A percentile compares a stretch with the other conserved stretches of the same genome.
These are phyloP conservation scores for Eulemur rubriventer DNA, from an alignment of 2,797 vertebrate species.

Conservation along the genomic window DNA sequence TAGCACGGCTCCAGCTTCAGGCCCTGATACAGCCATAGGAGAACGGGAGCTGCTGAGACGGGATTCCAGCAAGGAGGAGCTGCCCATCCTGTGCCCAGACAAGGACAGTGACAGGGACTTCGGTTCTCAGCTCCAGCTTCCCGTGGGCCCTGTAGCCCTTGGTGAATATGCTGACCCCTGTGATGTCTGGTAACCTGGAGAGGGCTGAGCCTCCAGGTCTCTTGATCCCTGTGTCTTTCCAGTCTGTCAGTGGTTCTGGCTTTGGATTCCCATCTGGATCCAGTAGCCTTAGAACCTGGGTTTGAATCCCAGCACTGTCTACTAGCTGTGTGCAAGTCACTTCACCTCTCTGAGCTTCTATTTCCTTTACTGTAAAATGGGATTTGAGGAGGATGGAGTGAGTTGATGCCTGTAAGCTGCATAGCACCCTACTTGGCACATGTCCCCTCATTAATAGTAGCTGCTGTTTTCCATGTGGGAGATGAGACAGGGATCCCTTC, in stretches of 20 bases:
- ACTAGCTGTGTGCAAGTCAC: not conserved
- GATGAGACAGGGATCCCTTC: not conserved
- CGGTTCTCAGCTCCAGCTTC: not conserved
- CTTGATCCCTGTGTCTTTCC: not conserved
- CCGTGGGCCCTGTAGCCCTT: not conserved
- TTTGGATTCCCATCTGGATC: not conserved
- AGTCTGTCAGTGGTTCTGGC: not conserved
- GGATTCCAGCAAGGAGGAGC: conserved; percentile 81
- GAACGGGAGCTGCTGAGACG: conserved; percentile 89
- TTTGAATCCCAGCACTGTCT: not conserved
- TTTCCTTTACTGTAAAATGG: not conserved
- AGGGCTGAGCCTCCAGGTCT: not conserved
- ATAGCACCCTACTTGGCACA: not conserved
- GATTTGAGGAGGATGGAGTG: not conserved
- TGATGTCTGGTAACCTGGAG: not conserved
- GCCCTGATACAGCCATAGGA: conserved; percentile 31
- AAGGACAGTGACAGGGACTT: conserved; percentile 50
- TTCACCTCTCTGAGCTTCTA: not conserved
- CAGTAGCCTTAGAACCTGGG: not conserved
- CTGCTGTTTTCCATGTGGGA: not conserved
- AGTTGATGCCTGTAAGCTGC: not conserved
- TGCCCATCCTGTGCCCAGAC: conserved; percentile 14
- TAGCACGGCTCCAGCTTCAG: not conserved
- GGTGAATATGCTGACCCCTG: conserved; percentile 71
- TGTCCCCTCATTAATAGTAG: not conserved